Base-by-base conservation (phyloP, 2,113 vertebrate species). In the Ictalurus punctatus region DNA sequence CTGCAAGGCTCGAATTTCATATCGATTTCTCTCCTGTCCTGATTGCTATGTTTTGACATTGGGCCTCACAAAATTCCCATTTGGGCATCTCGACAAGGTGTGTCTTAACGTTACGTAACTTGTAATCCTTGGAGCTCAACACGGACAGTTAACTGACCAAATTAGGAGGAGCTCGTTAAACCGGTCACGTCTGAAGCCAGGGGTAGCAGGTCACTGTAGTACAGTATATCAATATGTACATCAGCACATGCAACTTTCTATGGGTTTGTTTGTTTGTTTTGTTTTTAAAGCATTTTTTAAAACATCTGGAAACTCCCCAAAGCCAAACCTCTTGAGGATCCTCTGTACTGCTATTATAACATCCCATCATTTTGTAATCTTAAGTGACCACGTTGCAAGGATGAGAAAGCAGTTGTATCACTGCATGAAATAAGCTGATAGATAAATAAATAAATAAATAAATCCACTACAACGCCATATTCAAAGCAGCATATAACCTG, bases 41-140 rank as follows among this genome's bases (percentile, higher is more conserved):
- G 44, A 69, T 73, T 8, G 5, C 85, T 37, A 65, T 65, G 30
- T 14, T 52, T 19, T 79, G 40, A 65, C 34, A 63, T 52, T 54
- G 12, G 40, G 48, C 25, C 74, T 25, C 76, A 67, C n/a, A 81
- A 81, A 80, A 87, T 44, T 81, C 27, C 58, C 4, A 89, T 44
- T 27, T 63, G 84, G 85, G 90, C 90, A 67, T 87, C 90, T 86
- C 87, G 67, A 89, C 67, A 54, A 27, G 74, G 82, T 90, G 90
- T 86, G 91, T 37, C 48, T 52, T 79, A 61, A 69, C 40, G 94
- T 93, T 94, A 94, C 86, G 89, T 74, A 87, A 92, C 89, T 91
- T 67, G 44, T 87, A 89, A 90, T 76, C 91, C 92, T 91, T 81
- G 82, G 92, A 93, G 93, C 91, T 92, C 92, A 94, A 93, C 93